These are phyloP conservation scores for Platypus cylindrus DNA, from an alignment of 2,888 invertebrate species.

Conservation along the genomic window DNA sequence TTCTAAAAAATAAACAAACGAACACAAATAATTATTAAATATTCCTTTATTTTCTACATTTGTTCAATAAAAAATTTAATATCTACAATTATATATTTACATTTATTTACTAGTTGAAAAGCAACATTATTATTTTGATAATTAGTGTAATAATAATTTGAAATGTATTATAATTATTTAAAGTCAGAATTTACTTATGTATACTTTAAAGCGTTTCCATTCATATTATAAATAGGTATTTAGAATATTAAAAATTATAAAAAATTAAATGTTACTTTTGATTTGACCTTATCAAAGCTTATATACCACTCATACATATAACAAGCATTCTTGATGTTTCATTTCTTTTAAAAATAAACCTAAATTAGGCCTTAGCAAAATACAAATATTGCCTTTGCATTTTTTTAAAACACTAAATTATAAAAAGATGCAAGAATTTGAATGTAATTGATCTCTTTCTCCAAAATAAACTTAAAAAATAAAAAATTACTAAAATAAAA, in stretches of 20 bases:
- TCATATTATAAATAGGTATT: no score
- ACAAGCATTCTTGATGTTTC: not conserved
- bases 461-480: no score
- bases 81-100: slow-evolving; percentile 31
- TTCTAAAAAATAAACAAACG: slow-evolving; percentile 7
- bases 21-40: slow-evolving; percentile 13
- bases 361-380: no score
- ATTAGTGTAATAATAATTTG: no score
- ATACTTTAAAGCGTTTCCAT: slow-evolving; percentile 9
- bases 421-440: no score
- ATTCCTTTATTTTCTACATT: slow-evolving; percentile 16
- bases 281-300: slow-evolving; percentile 14
- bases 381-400: no score
- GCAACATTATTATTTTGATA: slow-evolving; percentile 3
- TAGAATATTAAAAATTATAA: slow-evolving; percentile 6
- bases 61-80: slow-evolving; percentile 29
- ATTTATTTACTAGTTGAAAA: slow-evolving; percentile 13
- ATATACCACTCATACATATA: slow-evolving; percentile 5
- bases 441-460: no score
- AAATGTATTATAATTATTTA: no score
- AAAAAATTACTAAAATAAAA: no score
- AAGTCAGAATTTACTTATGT: no score
- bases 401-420: no score
- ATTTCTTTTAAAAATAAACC: no score
- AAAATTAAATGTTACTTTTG: slow-evolving; percentile 16